phyloP scores from a whole-genome alignment of 2,888 invertebrate genomes.

The Cenopis cana region DNA sequence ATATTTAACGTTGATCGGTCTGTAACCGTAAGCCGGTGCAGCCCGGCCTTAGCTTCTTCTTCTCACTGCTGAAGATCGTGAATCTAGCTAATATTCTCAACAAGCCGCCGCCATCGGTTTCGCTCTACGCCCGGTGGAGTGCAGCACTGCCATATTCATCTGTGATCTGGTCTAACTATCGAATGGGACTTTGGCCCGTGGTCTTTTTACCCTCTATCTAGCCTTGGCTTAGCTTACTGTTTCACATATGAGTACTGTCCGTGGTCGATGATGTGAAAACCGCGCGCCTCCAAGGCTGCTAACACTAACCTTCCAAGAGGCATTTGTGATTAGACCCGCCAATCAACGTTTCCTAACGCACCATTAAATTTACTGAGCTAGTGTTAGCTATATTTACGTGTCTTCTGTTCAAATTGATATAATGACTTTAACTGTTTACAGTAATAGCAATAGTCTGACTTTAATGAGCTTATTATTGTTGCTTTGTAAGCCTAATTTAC shows the following conservation, averaged over 20 bases:
- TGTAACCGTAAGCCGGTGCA: too few relatives aligned
- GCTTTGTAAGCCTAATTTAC: slow-evolving; percentile 28
- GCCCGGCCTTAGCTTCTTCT: too few relatives aligned
- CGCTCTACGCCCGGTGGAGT: too few relatives aligned
- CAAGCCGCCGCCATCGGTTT: too few relatives aligned
- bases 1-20: too few relatives aligned
- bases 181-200: too few relatives aligned
- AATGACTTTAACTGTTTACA: slow-evolving; percentile 30
- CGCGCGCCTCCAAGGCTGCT: slow-evolving; percentile 58
- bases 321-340: slow-evolving; percentile 67
- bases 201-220: too few relatives aligned
- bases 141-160: too few relatives aligned
- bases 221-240: slow-evolving; percentile 16
- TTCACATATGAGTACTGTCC: slow-evolving; percentile 1
- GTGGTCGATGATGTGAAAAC: slow-evolving; percentile 61
- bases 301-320: slow-evolving; percentile 62
- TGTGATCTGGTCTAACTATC: too few relatives aligned
- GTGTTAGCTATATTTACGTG: slow-evolving; percentile 23
- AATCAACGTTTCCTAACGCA: slow-evolving; percentile 56
- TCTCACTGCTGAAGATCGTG: too few relatives aligned
- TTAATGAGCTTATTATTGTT: slow-evolving; percentile 30
- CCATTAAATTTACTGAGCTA: slow-evolving; percentile 46
- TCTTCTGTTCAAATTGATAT: slow-evolving; percentile 36
- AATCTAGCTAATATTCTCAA: too few relatives aligned
- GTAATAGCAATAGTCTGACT: slow-evolving; percentile 17